Conservation (phyloP, 2,113 vertebrate species). For the Polyodon spathula region DNA sequence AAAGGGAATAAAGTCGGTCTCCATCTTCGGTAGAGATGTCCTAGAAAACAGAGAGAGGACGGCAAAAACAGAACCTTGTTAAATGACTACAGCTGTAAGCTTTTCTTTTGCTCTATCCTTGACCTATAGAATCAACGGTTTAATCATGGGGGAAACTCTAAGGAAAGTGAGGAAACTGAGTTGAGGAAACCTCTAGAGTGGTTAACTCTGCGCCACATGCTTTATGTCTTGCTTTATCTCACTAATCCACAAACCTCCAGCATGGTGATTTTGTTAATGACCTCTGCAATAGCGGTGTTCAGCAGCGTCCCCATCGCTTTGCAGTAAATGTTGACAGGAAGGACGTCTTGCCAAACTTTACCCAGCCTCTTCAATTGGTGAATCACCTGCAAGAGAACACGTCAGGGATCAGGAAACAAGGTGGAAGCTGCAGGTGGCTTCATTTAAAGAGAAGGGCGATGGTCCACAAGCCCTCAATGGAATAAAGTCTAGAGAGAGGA, state of each 20-base stretch:
- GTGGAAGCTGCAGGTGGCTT: too few species aligned
- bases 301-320: slow-evolving; percentile 87
- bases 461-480: too few species aligned
- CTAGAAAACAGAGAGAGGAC: slow-evolving; percentile 34
- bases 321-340: slow-evolving; percentile 84
- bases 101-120: too few species aligned
- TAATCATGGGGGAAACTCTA: too few species aligned
- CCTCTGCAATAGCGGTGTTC: slow-evolving; percentile 73
- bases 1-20: slow-evolving; percentile 75
- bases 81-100: too few species aligned
- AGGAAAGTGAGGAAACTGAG: too few species aligned
- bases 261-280: slow-evolving; percentile 70
- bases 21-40: slow-evolving; percentile 91
- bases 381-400: slow-evolving; percentile 61
- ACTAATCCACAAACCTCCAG: slow-evolving; percentile 67
- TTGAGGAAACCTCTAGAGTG: not conserved
- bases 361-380: slow-evolving; percentile 86
- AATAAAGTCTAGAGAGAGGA: too few species aligned
- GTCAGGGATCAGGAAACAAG: too few species aligned
- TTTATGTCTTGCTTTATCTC: not conserved
- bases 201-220: not conserved
- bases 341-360: slow-evolving; percentile 87
- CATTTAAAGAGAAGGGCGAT: too few species aligned
- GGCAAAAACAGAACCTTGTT: not conserved
- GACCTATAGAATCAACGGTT: too few species aligned